Evolutionary conservation across 2,113 vertebrate genomes (phyloP).

Genomic region (Gymnorhina tibicen): DNA sequence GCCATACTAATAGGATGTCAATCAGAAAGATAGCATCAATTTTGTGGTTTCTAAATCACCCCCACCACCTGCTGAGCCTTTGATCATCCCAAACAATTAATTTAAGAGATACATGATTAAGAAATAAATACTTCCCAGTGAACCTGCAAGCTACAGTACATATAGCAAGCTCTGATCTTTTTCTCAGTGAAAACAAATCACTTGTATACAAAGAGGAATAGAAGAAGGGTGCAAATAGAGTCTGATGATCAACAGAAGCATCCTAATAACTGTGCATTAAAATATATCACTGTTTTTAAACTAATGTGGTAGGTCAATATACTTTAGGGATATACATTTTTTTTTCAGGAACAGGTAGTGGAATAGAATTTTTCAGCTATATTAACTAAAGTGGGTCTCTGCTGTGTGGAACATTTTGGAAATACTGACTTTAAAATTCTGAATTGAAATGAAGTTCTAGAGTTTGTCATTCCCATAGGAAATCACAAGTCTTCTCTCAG

Average conservation of each 20-base stretch:
- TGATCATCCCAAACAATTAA: constrained; percentile 84
- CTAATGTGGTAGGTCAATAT: neutral
- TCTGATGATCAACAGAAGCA: neutral
- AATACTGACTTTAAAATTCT: neutral
- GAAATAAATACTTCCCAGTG: constrained; percentile 66
- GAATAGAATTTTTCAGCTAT: neutral
- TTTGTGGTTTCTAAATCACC: constrained; percentile 82
- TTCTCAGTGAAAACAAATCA: neutral
- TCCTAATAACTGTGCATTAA: neutral
- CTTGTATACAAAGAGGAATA: neutral
- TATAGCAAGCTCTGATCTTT: constrained; percentile 11
- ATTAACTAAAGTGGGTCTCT: neutral
- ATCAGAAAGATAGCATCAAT: constrained; percentile 81
- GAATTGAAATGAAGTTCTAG: neutral
- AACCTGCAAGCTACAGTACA: constrained; percentile 37
- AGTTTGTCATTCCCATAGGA: neutral
- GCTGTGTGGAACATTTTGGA: neutral
- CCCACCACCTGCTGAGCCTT: constrained; percentile 78
- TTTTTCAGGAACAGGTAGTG: neutral
- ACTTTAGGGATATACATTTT: neutral
- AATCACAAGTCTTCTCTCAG: neutral
- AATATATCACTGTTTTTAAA: neutral
- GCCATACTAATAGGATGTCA: constrained; percentile 75
- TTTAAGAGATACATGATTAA: constrained; percentile 79
- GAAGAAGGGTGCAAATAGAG: neutral